Evolutionary conservation across 2,113 vertebrate genomes (phyloP).

Genomic region (Carassius carassius): DNA sequence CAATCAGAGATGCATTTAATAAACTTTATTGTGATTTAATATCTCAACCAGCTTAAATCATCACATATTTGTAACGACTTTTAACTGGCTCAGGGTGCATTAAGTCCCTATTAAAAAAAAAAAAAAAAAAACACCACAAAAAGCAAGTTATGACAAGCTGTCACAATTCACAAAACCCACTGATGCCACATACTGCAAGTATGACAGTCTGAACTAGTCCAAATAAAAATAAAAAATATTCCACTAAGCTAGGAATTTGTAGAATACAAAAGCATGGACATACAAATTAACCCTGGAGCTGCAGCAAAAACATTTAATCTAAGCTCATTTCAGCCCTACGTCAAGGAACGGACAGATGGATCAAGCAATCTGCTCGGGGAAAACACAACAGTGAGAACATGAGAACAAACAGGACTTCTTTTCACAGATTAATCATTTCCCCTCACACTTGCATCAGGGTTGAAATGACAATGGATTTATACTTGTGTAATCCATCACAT

Average conservation of each 20-base stretch:
- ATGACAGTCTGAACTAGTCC: no score
- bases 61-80: no score
- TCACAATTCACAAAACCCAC: neutral
- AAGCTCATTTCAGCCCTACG: neutral
- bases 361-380: slow-evolving; percentile 3
- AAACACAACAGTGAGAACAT: slow-evolving; percentile 8
- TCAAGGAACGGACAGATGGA: slow-evolving; percentile 9
- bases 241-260: neutral
- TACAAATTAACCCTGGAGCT: neutral
- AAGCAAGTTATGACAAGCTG: neutral
- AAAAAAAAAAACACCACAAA: no score
- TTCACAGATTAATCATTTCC: slow-evolving; percentile 7
- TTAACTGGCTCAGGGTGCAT: no score
- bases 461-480: neutral
- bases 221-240: neutral
- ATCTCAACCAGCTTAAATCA: no score
- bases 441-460: neutral
- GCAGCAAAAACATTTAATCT: neutral
- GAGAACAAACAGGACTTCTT: neutral
- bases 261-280: neutral
- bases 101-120: no score
- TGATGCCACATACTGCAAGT: neutral
- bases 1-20: no score
- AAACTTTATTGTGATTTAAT: no score
- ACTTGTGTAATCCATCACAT: neutral